These are phyloP conservation scores for Anastatus disparis DNA, from an alignment of 1,140 invertebrate species.

Conservation along the genomic window DNA sequence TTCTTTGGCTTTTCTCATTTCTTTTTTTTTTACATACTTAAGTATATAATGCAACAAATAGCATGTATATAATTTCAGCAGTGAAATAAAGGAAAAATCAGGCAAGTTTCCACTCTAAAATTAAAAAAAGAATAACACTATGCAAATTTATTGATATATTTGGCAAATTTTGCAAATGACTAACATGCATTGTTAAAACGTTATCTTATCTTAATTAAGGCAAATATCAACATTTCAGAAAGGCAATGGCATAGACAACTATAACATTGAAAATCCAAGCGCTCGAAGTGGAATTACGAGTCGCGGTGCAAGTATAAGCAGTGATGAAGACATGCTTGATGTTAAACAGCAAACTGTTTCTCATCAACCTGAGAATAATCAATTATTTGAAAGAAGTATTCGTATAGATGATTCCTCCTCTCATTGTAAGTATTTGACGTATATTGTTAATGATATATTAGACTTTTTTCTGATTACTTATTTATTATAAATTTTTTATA, in stretches of 20 bases:
- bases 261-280: slow-evolving; percentile 56
- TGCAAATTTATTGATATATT: not conserved
- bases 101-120: slow-evolving; percentile 22
- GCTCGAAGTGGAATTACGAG: slow-evolving; percentile 51
- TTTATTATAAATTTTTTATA: not conserved
- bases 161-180: not conserved
- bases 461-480: not conserved
- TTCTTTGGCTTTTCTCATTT: slow-evolving; percentile 21
- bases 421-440: slow-evolving; percentile 55
- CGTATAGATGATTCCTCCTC: slow-evolving; percentile 63
- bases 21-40: slow-evolving; percentile 14
- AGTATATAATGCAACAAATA: too few relatives aligned
- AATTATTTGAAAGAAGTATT: slow-evolving; percentile 52
- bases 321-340: slow-evolving; percentile 65
- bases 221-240: slow-evolving; percentile 48
- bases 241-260: slow-evolving; percentile 55
- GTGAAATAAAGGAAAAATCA: slow-evolving; percentile 12
- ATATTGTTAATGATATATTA: not conserved
- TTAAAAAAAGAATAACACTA: slow-evolving; percentile 10
- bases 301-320: slow-evolving; percentile 58
- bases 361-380: slow-evolving; percentile 58
- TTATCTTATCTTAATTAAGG: not conserved
- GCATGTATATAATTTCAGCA: slow-evolving; percentile 11
- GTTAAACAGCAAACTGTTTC: slow-evolving; percentile 56
- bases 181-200: not conserved